Conservation (phyloP, 1,140 invertebrate species). For the Bombus affinis region DNA sequence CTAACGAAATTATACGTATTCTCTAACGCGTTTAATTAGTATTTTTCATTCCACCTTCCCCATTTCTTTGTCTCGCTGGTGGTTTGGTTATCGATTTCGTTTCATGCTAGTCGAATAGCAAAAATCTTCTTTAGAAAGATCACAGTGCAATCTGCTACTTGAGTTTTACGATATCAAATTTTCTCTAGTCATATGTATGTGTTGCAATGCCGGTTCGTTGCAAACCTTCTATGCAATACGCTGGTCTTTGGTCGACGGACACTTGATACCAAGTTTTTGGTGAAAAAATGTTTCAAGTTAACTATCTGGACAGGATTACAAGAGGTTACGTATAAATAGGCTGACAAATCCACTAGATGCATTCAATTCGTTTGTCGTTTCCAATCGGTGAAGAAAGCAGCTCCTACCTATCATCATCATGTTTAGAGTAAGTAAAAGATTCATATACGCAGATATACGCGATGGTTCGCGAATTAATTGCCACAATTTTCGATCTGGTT, state of each 20-base stretch:
- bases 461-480: neutral
- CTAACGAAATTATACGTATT: neutral
- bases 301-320: conserved; percentile 35
- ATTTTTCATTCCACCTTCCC: neutral
- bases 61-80: too few species aligned
- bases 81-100: neutral
- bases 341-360: conserved; percentile 40
- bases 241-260: conserved; percentile 25
- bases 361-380: conserved; percentile 59
- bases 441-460: neutral
- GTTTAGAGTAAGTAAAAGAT: conserved; percentile 53
- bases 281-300: conserved; percentile 54
- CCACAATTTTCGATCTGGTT: neutral
- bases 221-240: neutral
- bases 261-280: conserved; percentile 61
- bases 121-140: neutral
- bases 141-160: neutral
- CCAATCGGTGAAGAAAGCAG: conserved; percentile 41
- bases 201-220: conserved; percentile 26
- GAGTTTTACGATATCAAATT: conserved; percentile 21
- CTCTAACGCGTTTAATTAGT: neutral
- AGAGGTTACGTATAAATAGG: conserved; percentile 62
- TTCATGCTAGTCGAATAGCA: neutral
- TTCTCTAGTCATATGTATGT: neutral
- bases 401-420: conserved; percentile 43